Percentiles rank a stretch among this genome's conserved stretches.
Evolutionary conservation across 2,113 vertebrate genomes (phyloP).

Genomic region (Chlamydotis undulata): DNA sequence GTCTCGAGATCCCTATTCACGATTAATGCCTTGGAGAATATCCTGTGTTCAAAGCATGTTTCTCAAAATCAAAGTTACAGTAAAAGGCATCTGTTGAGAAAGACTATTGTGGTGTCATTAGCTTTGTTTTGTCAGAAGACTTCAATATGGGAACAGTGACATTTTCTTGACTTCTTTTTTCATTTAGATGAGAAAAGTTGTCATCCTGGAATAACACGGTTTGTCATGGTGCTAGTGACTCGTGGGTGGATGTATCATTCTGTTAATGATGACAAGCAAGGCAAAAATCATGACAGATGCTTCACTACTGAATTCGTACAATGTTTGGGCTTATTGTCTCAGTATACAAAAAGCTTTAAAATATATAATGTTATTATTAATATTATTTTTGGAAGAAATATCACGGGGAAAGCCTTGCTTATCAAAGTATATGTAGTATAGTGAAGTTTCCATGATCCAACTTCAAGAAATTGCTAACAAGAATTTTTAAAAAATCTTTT

Average conservation of each 20-base stretch:
- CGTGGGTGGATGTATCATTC: not conserved
- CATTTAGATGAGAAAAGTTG: constrained; percentile 25
- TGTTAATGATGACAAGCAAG: constrained; percentile 26
- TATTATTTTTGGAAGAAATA: not conserved
- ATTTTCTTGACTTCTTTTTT: constrained; percentile 46
- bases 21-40: not conserved
- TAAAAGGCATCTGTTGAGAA: constrained; percentile 37
- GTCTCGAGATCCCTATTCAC: not conserved
- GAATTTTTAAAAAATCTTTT: not conserved
- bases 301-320: not conserved
- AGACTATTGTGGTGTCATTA: not conserved
- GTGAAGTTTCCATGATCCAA: not conserved
- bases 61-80: constrained; percentile 35
- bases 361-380: not conserved
- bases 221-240: constrained; percentile 31
- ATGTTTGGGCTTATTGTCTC: not conserved
- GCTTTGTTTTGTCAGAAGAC: constrained; percentile 49
- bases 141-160: constrained; percentile 17
- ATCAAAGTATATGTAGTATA: not conserved
- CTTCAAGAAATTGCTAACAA: not conserved
- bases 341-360: not conserved
- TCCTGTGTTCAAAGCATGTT: not conserved
- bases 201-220: not conserved
- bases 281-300: not conserved
- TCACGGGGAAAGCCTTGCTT: not conserved